Conservation (phyloP, 1,140 invertebrate species). For the Tachypleus tridentatus region DNA sequence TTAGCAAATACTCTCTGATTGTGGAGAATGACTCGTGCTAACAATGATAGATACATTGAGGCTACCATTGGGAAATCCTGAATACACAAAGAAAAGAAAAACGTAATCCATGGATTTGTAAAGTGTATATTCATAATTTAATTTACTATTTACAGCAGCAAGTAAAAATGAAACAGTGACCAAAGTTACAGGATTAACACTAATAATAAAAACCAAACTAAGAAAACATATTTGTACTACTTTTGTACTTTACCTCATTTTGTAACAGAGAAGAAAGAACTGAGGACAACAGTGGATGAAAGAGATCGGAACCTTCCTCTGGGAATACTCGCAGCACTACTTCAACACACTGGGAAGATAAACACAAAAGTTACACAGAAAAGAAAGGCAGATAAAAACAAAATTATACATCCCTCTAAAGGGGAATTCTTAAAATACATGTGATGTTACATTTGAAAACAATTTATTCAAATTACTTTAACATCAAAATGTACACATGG, state of each 20-base stretch:
- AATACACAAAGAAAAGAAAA: conserved; percentile 6
- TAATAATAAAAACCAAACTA: no score
- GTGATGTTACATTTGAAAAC: no score
- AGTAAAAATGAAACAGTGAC: conserved; percentile 25
- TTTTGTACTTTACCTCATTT: conserved; percentile 27
- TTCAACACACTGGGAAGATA: conserved; percentile 29
- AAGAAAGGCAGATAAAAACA: no score
- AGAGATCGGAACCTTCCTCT: conserved; percentile 38
- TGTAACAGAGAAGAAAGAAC: conserved; percentile 43
- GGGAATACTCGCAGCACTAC: conserved; percentile 33
- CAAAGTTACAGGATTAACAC: conserved; percentile 45
- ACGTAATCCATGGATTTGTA: conserved; percentile 8
- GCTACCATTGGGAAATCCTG: conserved; percentile 59
- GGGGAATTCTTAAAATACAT: no score
- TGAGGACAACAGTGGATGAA: conserved; percentile 29
- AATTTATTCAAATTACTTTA: no score
- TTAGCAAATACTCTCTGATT: conserved; percentile 44
- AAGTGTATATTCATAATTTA: neutral
- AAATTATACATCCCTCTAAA: no score
- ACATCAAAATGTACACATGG: no score
- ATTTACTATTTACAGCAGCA: neutral
- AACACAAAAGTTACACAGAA: no score
- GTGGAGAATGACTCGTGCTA: conserved; percentile 61
- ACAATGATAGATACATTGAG: conserved; percentile 58
- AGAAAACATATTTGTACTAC: no score